Conservation (phyloP, 2,888 invertebrate genomes). For the Lordiphosa fenestrarum region DNA sequence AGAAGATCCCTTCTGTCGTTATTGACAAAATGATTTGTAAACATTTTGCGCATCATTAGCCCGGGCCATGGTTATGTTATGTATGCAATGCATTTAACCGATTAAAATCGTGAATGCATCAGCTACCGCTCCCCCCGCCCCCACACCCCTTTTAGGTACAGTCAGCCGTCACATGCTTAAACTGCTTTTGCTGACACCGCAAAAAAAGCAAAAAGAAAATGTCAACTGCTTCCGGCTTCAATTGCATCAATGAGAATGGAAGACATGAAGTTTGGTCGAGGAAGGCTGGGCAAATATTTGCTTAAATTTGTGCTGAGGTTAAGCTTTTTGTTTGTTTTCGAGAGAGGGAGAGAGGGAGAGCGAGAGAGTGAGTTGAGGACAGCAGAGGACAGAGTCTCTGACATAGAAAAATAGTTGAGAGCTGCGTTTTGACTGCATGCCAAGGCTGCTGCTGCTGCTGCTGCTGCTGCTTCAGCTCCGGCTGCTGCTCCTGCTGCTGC, state of each 20-base stretch:
- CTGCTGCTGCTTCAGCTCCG: constrained; percentile 19
- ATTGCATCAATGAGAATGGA: constrained; percentile 55
- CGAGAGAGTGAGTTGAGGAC: not conserved
- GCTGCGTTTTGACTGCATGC: constrained; percentile 71
- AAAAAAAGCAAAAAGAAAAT: constrained; percentile 22
- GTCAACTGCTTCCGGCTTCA: constrained; percentile 65
- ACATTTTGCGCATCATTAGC: constrained; percentile 75
- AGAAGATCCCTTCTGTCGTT: constrained; percentile 51
- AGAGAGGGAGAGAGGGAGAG: not conserved
- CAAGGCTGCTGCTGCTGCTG: constrained; percentile 53
- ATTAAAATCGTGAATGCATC: constrained; percentile 70
- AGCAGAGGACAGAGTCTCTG: constrained; percentile 36
- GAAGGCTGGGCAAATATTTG: constrained; percentile 78
- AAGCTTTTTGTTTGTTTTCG: constrained; percentile 74
- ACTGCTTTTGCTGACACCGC: constrained; percentile 66
- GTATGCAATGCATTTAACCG: constrained; percentile 61
- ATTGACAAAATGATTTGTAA: constrained; percentile 75
- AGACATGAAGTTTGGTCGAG: constrained; percentile 43
- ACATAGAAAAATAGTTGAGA: constrained; percentile 69
- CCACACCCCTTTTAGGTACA: not conserved
- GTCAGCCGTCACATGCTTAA: constrained; percentile 54
- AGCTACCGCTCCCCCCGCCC: constrained; percentile 1
- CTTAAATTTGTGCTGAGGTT: constrained; percentile 79
- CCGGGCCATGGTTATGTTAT: constrained; percentile 41
- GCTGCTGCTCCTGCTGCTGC: constrained; percentile 18